phyloP scores from a whole-genome alignment of 2,113 vertebrate genomes.

The Tragelaphus scriptus region DNA sequence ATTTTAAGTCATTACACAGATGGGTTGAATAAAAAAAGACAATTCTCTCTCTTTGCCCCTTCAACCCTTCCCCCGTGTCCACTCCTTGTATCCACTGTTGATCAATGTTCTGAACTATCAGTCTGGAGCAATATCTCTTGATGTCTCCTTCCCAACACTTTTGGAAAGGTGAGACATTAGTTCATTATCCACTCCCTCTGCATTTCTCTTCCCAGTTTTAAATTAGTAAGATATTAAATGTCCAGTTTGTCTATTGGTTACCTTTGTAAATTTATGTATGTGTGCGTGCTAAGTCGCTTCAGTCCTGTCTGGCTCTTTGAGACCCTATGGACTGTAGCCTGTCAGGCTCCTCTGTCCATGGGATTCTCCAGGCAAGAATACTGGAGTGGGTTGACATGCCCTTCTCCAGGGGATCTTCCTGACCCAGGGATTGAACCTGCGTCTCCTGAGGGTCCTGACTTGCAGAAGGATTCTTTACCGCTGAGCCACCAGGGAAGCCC shows the following conservation, averaged over 20 bases:
- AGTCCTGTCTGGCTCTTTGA: not conserved
- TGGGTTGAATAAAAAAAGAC: not conserved
- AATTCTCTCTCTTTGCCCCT: not conserved
- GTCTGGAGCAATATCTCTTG: not conserved
- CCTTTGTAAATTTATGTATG: not conserved
- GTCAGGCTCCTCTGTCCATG: not conserved
- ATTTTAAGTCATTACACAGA: not conserved
- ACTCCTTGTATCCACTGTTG: not conserved
- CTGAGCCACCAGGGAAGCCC: not conserved
- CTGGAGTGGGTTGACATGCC: not conserved
- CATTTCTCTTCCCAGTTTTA: not conserved
- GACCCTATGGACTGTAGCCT: accelerated
- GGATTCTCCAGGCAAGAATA: not conserved
- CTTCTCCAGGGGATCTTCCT: not conserved
- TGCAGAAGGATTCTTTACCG: not conserved
- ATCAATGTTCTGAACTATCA: not conserved
- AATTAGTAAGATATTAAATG: not conserved
- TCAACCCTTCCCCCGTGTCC: not conserved
- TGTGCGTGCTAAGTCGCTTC: not conserved
- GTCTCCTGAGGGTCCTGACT: not conserved
- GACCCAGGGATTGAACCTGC: not conserved
- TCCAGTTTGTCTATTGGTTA: not conserved
- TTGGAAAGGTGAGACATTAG: not conserved
- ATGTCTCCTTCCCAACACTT: not conserved
- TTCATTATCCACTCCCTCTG: not conserved